These are phyloP conservation scores for Lepus europaeus DNA, from an alignment of 2,113 vertebrate genomes.

Conservation along the genomic window DNA sequence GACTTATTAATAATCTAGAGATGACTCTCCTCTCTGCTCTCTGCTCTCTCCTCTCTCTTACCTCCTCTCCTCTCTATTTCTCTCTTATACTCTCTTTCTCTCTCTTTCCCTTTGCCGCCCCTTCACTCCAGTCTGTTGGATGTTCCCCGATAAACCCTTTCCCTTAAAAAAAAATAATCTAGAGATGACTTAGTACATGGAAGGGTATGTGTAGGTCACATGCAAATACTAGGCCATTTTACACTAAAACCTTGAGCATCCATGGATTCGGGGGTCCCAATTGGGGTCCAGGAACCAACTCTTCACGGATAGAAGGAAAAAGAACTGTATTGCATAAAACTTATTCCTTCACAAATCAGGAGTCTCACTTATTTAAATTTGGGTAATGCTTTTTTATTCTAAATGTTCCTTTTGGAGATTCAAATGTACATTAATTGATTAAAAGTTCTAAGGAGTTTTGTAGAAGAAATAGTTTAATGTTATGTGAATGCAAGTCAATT, in stretches of 20 bases:
- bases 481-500: background rate
- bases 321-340: background rate
- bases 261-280: background rate
- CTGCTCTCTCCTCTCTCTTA: no score
- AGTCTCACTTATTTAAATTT: background rate
- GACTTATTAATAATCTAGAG: background rate
- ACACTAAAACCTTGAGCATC: no score
- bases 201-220: background rate
- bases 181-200: background rate
- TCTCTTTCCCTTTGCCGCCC: no score
- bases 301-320: background rate
- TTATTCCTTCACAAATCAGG: background rate
- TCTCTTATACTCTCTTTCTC: no score
- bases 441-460: background rate
- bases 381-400: background rate
- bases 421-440: background rate
- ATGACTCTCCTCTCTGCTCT: background rate
- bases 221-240: background rate
- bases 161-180: background rate
- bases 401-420: background rate
- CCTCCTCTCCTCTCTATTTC: no score
- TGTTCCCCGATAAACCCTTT: no score
- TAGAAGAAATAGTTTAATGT: background rate
- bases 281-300: background rate
- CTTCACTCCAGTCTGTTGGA: no score